phyloP scores from a whole-genome alignment of 2,888 invertebrate genomes.

The Ecdyonurus torrentis region DNA sequence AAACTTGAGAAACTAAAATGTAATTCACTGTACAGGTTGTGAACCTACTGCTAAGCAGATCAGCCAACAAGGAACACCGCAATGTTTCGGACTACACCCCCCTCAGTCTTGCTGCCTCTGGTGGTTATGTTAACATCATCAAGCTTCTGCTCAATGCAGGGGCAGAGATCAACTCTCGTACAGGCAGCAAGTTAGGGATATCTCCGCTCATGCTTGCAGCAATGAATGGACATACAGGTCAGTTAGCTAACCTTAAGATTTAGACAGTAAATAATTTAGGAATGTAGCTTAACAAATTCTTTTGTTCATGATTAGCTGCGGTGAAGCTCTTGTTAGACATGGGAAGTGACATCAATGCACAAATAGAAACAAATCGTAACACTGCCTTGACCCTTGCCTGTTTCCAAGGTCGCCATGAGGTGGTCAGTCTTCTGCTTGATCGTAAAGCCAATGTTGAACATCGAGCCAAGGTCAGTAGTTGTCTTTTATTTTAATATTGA shows the following conservation, averaged over 20 bases:
- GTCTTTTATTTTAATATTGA: not conserved
- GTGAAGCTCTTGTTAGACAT: constrained; percentile 89
- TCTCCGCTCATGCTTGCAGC: constrained; percentile 98
- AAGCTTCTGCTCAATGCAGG: constrained; percentile 82
- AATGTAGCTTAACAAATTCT: too few species aligned
- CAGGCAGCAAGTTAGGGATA: constrained; percentile 93
- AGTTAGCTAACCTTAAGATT: too few species aligned
- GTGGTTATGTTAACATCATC: constrained; percentile 97
- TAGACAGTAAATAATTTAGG: constrained; percentile 6
- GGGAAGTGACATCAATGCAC: constrained; percentile 98
- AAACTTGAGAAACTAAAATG: not conserved
- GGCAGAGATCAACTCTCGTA: constrained; percentile 96
- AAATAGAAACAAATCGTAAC: constrained; percentile 98
- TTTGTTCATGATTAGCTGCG: too few species aligned
- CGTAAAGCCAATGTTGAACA: constrained; percentile 98
- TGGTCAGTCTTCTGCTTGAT: constrained; percentile 88
- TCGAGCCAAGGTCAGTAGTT: constrained; percentile 61
- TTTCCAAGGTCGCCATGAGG: constrained; percentile 98
- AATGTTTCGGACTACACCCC: constrained; percentile 99
- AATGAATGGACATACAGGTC: constrained; percentile 87
- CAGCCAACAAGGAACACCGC: constrained; percentile 94
- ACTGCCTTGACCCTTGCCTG: constrained; percentile 97
- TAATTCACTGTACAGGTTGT: constrained; percentile 45
- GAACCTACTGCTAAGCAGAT: constrained; percentile 69
- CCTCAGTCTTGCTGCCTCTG: constrained; percentile 93